Evolutionary conservation across 2,113 vertebrate genomes (phyloP), one percentile per base, ranked within the genome.

Genomic region (Muscicapa adusta): DNA sequence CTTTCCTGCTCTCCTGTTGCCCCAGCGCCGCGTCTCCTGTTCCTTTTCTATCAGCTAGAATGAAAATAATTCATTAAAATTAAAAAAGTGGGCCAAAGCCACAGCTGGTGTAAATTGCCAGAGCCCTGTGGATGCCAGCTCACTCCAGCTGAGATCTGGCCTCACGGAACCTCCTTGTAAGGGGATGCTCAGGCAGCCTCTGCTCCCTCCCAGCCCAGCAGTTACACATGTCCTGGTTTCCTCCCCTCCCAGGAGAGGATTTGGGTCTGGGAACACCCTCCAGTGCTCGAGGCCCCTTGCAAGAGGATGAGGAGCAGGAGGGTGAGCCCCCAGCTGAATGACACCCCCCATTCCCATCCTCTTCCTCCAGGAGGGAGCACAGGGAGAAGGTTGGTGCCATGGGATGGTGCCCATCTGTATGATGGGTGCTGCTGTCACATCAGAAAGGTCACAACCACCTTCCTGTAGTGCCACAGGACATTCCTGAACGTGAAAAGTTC

Each of bases 31-130:
- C 18, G 0, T 82, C 85, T 93, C 83, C 33, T 3, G 19, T 79
- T 94, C 85, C 82, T 93, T 91, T 85, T 67, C 7, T 11, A 74
- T 88, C 78, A 38, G 17, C 62, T 51, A 83, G 56, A 66, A 70
- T 62, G 91, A 76, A 94, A 95, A 94, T 92, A 95, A 96, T 95
- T 90, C 96, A 92, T 96, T 96, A 96, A 90, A 95, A 93, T 93
- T 91, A 90, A 93, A 93, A 70, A 83, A 66, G 78, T 16, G 19
- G 94, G 94, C 87, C 94, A 96, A 94, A 96, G 91, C 81, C 43
- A 0, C 95, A 96, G 96, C 93, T 94, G 95, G 94, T 96, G 95
- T 95, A 89, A 94, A 94, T 78, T 87, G 91, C 70, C n/a, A 10
- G 86, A 62, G 93, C 84, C 74, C 96, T 40, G 81, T 96, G 81